These are phyloP conservation scores for Corythornis cristatus DNA, from an alignment of 2,113 vertebrate genomes.

Conservation along the genomic window DNA sequence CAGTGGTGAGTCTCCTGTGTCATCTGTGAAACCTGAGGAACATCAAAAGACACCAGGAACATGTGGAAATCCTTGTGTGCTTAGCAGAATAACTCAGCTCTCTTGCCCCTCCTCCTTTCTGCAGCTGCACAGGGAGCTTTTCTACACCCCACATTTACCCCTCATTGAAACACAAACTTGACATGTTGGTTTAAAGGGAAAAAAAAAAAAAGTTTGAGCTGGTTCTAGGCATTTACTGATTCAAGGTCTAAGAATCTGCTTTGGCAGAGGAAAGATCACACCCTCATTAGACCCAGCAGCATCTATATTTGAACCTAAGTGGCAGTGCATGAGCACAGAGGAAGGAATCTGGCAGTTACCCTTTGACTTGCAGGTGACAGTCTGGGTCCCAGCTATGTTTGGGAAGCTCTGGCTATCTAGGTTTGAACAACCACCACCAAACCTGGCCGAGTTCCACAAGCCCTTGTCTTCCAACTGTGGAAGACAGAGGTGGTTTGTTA, in stretches of 20 bases:
- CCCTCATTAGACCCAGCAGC: neutral
- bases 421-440: constrained; percentile 6
- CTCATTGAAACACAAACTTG: neutral
- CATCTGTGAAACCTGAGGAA: neutral
- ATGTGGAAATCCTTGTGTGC: neutral
- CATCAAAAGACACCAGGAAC: neutral
- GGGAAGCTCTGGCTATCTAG: constrained; percentile 6
- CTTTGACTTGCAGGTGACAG: constrained; percentile 37
- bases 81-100: neutral
- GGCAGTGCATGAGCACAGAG: neutral
- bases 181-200: neutral
- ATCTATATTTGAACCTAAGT: constrained; percentile 11
- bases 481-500: neutral
- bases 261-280: neutral
- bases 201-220: neutral
- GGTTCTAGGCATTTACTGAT: neutral
- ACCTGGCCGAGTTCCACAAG: constrained; percentile 2
- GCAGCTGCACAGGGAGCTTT: neutral
- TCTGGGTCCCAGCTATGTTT: neutral
- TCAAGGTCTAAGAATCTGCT: neutral
- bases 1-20: neutral
- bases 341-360: constrained; percentile 34
- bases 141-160: neutral
- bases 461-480: neutral
- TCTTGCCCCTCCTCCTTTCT: neutral